Evolutionary conservation across 2,797 vertebrate genomes (phyloP), one percentile per base, ranked within the genome.

Genomic region (Pantherophis vulpinus): DNA sequence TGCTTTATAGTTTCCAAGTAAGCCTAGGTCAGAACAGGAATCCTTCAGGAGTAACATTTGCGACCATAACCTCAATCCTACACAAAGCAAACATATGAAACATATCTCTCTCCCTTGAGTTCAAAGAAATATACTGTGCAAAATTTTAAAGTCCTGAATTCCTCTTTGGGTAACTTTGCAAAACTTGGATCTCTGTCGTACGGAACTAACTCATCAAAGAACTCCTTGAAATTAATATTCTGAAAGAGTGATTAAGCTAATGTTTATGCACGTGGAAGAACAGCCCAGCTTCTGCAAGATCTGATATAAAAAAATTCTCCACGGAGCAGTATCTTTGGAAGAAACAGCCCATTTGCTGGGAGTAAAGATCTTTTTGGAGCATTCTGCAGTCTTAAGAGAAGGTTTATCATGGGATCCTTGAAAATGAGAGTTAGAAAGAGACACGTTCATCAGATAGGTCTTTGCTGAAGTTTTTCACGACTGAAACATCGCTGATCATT

Each of bases 331-430:
- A 96, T 93, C 55, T 74, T 96, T 95, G 94, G 88, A 63, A 97
- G 95, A 92, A 95, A 93, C 86, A 95, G 94, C 9, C 0, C 88
- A 94, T 94, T 95, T 93, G 37, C 93, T 95, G 83, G 74, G 91
- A 91, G 42, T 90, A 18, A 86, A 96, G 95, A 95, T 95, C 94
- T 96, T 70, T 95, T 96, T 95, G 94, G 96, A 97, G 96, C 96
- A 95, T 95, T 95, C 91, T 96, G 92, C 16, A 86, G 93, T 96
- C 93, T 97, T n/a, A 94, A 94, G 95, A 93, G 94, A 93, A 32
- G 93, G 93, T 93, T 92, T 95, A 96, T 94, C 96, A 95, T 92
- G 89, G 93, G 95, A 95, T 92, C 95, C 94, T 97, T 90, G 95
- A 96, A 95, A 96, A 90, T 86, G 93, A 94, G 91, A 93, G 61